phyloP scores from a whole-genome alignment of 2,797 vertebrate species.

The Peromyscus nudipes region DNA sequence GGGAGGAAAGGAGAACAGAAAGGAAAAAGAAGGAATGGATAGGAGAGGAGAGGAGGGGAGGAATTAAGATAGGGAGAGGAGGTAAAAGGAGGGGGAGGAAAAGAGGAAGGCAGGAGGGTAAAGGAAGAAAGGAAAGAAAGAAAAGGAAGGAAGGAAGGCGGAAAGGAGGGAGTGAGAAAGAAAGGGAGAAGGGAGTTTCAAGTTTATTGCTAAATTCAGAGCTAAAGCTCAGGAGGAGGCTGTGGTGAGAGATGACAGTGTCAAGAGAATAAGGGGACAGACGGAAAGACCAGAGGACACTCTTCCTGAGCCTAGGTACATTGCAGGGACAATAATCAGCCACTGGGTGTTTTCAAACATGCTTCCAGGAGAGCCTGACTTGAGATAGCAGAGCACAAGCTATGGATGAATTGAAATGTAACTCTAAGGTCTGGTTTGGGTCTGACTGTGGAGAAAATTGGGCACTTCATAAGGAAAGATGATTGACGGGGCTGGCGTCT shows the following conservation, averaged over 20 bases:
- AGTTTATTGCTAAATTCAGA: neutral
- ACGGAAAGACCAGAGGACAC: neutral
- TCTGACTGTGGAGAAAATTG: neutral
- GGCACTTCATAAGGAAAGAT: fast-evolving
- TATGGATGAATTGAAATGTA: fast-evolving
- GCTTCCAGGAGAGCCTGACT: fast-evolving
- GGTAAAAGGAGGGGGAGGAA: too few species aligned
- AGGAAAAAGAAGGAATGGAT: too few species aligned
- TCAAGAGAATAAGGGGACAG: neutral
- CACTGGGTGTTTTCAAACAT: neutral
- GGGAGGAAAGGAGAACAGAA: too few species aligned
- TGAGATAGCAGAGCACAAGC: too few species aligned
- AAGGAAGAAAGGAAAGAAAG: too few species aligned
- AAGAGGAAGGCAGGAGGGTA: too few species aligned
- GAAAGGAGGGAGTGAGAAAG: too few species aligned
- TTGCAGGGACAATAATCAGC: neutral
- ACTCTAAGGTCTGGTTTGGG: fast-evolving
- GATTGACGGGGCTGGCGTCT: fast-evolving
- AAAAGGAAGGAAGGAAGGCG: too few species aligned
- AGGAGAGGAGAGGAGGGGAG: neutral
- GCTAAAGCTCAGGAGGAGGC: neutral
- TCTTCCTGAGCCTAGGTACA: neutral
- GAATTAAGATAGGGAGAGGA: neutral
- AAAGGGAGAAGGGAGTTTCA: neutral
- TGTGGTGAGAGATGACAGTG: neutral